Base-by-base conservation (phyloP, 2,113 vertebrate species). In the Odontophorus gujanensis region DNA sequence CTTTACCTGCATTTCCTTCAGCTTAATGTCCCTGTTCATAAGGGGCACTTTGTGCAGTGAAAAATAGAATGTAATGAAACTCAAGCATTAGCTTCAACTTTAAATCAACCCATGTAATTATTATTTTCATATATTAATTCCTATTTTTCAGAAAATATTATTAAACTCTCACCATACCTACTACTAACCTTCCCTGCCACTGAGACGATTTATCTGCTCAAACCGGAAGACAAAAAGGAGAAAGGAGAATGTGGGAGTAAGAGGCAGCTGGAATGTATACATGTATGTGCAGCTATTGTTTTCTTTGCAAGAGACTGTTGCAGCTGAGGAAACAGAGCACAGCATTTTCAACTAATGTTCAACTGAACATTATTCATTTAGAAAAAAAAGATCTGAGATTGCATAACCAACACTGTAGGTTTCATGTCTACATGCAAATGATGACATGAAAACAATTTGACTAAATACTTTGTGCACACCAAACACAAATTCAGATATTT, bases 191-290 rank as follows among this genome's bases (percentile, higher is more conserved):
- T 78, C 61, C 66, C 93, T 78, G 62, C 63, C 68, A 43, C 3
- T 43, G 85, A 85, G 87, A 74, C 48, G 34, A 89, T 81, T 79
- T 38, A 40, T 87, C 71, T 61, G 47, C 25, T 58, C 24, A 22
- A 28, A 9, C 6, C 24, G 26, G 69, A 92, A 34, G 38, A 67
- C 47, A 85, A 68, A 61, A 53, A 65, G 85, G 61, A 43, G 18
- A 47, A 43, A 51, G 61, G 43, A 71, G 80, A 83, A 78, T 1
- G 36, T 66, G 81, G 84, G 58, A 91, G 79, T 2, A 16, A 2
- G 40, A 85, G 81, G 82, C 95, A 96, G 85, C 91, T 96, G 94
- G 90, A 87, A 86, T 28, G 59, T 93, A 95, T 32, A 76, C 93
- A 92, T 87, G 69, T 36, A 7, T 15, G 13, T 26, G 62, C 36